Base-by-base conservation (phyloP, 2,113 vertebrate genomes). In the Hystrix brachyura region DNA sequence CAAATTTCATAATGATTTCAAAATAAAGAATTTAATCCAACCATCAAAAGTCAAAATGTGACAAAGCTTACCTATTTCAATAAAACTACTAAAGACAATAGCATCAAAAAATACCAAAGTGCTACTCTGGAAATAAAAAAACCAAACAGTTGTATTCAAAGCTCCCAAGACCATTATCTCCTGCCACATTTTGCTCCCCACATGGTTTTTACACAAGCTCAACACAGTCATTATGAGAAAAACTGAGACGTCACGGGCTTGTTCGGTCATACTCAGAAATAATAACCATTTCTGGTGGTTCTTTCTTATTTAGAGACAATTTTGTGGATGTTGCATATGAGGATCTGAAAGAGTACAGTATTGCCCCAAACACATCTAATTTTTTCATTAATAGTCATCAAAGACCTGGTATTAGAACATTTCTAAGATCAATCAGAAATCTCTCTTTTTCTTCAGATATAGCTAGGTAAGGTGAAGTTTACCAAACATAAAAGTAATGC, bases 51-150 rank as follows among this genome's bases (percentile, higher is more conserved):
- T 74, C 46, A 97, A 96, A 93, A 51, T 96, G 43, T 85, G 62
- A 80, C 15, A 84, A 96, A 95, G 43, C 84, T 8, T 96, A 55
- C 11, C 64, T 32, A 97, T 51, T 67, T 85, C 82, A 98, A 51
- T 91, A 90, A 97, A 98, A 91, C 11, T 43, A 59, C 60, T 71
- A 71, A 78, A 96, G 87, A 38, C 13, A 0, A 94, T 17, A 93
- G 0, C 64, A 21, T 18, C 3, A 74, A 86, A 90, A 90, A 97
- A 94, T 72, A 11, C 43, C 76, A 98, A 85, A 27, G 19, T 7
- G 27, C 9, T 3, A 88, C 80, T 83, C 85, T 43, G 51, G 17
- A 96, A 46, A 72, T 92, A 92, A 84, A 97, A 94, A 82, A 94
- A 96, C 86, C 95, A 51, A 96, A 91, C 4, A 48, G 3, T 0